Percentiles rank a stretch among this genome's conserved stretches.
These are phyloP conservation scores for Lasius platythorax DNA, from an alignment of 2,888 invertebrate genomes.

Conservation along the genomic window DNA sequence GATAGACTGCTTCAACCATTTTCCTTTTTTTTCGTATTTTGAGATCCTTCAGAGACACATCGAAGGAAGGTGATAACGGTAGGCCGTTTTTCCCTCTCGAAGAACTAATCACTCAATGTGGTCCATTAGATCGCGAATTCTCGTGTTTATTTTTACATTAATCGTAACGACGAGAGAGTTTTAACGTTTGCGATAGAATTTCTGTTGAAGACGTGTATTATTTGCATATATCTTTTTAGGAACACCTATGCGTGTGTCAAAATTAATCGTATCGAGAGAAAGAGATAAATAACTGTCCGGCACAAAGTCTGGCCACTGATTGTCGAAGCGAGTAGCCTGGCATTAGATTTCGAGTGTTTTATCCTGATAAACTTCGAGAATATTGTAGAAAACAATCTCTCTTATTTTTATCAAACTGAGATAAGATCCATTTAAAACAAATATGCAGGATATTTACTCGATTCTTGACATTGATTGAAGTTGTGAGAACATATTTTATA, in stretches of 20 bases:
- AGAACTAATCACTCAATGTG: not conserved
- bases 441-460: not conserved
- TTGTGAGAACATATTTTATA: not conserved
- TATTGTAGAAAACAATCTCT: not conserved
- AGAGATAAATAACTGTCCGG: conserved; percentile 1
- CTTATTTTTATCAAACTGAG: conserved; percentile 20
- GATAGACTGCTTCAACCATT: not conserved
- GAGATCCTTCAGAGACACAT: not conserved
- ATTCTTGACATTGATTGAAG: not conserved
- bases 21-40: not conserved
- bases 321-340: not conserved
- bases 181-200: not conserved
- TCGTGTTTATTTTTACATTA: not conserved
- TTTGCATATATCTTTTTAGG: not conserved
- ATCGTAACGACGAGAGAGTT: not conserved
- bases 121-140: not conserved
- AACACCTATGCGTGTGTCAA: not conserved
- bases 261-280: not conserved
- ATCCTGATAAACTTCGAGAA: not conserved
- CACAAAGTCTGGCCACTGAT: conserved; percentile 21
- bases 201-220: not conserved
- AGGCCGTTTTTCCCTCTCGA: not conserved
- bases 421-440: conserved; percentile 19
- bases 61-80: not conserved
- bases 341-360: conserved; percentile 14